These are phyloP conservation scores for Philypnodon macrostomus DNA, from an alignment of 2,797 vertebrate genomes.

Conservation along the genomic window DNA sequence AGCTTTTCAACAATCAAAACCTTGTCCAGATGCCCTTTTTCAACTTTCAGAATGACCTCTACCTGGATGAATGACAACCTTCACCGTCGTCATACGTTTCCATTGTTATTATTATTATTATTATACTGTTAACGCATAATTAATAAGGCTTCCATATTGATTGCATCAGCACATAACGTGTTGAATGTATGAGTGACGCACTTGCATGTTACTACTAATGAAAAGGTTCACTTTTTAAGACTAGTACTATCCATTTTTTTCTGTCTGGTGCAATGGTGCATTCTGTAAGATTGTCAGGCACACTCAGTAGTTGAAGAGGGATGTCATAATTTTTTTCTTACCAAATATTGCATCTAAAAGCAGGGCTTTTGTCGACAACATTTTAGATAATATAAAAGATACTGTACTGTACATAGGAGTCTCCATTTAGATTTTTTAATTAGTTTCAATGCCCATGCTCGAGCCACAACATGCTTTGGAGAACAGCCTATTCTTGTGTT, in stretches of 20 bases:
- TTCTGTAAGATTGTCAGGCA: slow-evolving; percentile 47
- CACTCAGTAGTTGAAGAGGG: slow-evolving; percentile 15
- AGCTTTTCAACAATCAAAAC: too few relatives aligned
- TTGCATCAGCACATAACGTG: slow-evolving; percentile 54
- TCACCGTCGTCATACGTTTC: too few relatives aligned
- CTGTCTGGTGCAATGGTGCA: slow-evolving; percentile 53
- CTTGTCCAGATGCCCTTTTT: too few relatives aligned
- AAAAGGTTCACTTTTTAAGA: slow-evolving; percentile 55
- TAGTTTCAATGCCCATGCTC: slow-evolving; percentile 2
- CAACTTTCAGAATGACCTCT: too few relatives aligned
- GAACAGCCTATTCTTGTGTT: slow-evolving; percentile 19
- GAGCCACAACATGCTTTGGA: slow-evolving; percentile 1
- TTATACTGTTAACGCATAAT: slow-evolving; percentile 26
- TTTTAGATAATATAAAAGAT: slow-evolving; percentile 6
- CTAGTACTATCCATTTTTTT: slow-evolving; percentile 78
- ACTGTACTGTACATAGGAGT: slow-evolving; percentile 13
- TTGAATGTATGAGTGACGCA: slow-evolving; percentile 53
- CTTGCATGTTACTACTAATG: slow-evolving; percentile 64
- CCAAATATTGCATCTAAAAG: slow-evolving; percentile 6
- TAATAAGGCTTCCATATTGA: slow-evolving; percentile 65
- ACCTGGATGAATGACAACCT: too few relatives aligned
- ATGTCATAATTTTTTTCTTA: slow-evolving; percentile 17
- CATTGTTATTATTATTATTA: too few relatives aligned
- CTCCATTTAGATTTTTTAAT: not conserved
- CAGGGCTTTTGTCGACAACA: slow-evolving; percentile 1